Evolutionary conservation across 2,797 vertebrate species (phyloP), one percentile per base, ranked within the genome.

Genomic region (Todus mexicanus): DNA sequence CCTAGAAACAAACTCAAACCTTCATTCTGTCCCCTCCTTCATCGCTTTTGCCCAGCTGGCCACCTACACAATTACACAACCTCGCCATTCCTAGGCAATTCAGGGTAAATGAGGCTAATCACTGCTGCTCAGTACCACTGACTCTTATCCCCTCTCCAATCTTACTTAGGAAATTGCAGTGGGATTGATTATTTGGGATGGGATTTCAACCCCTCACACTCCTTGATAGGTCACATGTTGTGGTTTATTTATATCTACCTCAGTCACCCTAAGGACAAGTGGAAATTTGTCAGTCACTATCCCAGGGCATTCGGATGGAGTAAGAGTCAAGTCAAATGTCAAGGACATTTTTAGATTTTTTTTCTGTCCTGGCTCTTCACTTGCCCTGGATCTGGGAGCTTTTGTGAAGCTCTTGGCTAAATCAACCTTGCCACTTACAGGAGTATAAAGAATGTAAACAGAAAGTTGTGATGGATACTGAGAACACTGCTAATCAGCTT

Each of bases 161-260:
- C 86, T 89, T 90, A 94, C 93, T 86, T 92, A 90, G 92, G 92
- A 95, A 96, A 95, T 48, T 90, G 85, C 83, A 88, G 60, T 40
- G 85, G 91, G 90, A 96, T 91, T 96, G 94, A 95, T 94, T 95
- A 95, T 94, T 95, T 90, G 94, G 88, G 94, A 96, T 96, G 95
- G 80, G 95, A 96, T 96, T 96, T 96, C 95, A 96, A 71, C 37
- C 80, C 92, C 56, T 94, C 80, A 38, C 71, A 25, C 91, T 96
- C 91, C 85, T 78, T 84, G 74, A 88, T 90, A 66, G 74, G 86
- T 94, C 93, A 92, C 93, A 80, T 80, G 91, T 54, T 0, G 10
- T 84, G 77, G 68, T 82, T 94, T 96, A 96, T 95, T 93, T 96
- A 90, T 94, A 96, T 68, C 95, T 29, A 35, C 68, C 71, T 82